phyloP scores from a whole-genome alignment of 2,113 vertebrate genomes.

The Tupaia tana region DNA sequence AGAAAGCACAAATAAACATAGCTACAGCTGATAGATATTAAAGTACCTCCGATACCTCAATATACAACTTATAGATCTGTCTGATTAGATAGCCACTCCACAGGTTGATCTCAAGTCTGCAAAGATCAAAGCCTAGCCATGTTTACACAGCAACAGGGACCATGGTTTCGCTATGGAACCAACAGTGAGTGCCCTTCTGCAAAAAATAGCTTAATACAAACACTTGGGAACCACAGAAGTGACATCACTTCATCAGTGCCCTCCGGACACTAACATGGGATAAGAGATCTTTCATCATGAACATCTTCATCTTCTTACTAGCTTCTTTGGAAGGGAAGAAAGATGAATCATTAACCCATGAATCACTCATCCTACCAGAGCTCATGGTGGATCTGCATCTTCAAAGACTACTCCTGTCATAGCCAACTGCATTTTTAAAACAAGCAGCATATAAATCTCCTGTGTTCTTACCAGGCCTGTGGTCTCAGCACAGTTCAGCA shows the following conservation, averaged over 20 bases:
- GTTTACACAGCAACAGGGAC: neutral
- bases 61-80: neutral
- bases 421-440: constrained; percentile 25
- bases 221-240: neutral
- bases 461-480: neutral
- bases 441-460: neutral
- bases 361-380: neutral
- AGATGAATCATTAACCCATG: constrained; percentile 33
- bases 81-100: neutral
- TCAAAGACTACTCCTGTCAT: neutral
- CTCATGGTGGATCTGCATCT: neutral
- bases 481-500: neutral
- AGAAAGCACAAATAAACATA: neutral
- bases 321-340: neutral
- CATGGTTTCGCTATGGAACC: neutral
- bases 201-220: too few species aligned
- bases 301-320: neutral
- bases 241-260: neutral
- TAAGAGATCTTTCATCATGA: neutral
- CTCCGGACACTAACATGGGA: neutral
- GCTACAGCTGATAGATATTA: neutral
- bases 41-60: neutral
- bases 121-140: neutral
- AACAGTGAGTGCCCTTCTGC: neutral
- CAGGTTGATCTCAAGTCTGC: neutral